Percentiles rank a stretch among this genome's conserved stretches.
phyloP scores from a whole-genome alignment of 1,140 invertebrate species.

The Eufriesea mexicana region DNA sequence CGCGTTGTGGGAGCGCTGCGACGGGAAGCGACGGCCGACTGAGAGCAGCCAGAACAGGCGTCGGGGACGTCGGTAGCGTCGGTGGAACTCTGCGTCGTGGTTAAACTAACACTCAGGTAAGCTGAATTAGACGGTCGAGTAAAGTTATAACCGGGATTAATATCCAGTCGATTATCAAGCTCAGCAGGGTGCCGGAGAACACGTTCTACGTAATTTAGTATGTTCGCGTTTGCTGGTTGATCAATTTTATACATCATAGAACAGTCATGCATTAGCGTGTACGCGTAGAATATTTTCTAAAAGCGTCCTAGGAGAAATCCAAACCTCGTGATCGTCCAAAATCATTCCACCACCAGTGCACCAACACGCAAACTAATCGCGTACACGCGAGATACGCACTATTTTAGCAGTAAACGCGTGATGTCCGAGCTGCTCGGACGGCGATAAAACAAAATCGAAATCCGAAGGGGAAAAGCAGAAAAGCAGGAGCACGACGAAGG shows the following conservation, averaged over 20 bases:
- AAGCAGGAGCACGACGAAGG: not conserved
- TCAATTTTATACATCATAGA: too few relatives aligned
- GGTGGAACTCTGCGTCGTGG: constrained; percentile 69
- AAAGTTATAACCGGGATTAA: too few relatives aligned
- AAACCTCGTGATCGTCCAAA: too few relatives aligned
- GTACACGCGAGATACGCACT: too few relatives aligned
- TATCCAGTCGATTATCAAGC: not conserved
- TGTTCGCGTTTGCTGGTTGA: not conserved
- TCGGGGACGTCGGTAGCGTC: constrained; percentile 29
- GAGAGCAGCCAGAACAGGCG: not conserved
- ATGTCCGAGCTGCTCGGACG: too few relatives aligned
- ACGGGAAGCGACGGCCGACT: constrained; percentile 37
- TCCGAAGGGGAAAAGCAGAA: not conserved
- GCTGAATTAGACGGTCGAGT: constrained; percentile 71
- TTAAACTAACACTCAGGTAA: constrained; percentile 74
- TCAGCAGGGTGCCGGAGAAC: not conserved
- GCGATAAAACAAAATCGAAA: not conserved
- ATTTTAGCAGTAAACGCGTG: too few relatives aligned
- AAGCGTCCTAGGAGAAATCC: too few relatives aligned
- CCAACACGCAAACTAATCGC: too few relatives aligned
- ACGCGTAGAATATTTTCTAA: too few relatives aligned
- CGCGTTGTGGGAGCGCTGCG: constrained; percentile 25
- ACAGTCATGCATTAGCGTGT: too few relatives aligned
- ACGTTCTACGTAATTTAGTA: not conserved
- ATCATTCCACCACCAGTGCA: too few relatives aligned